phyloP scores from a whole-genome alignment of 2,888 invertebrate species.

The Deroplatys truncata region DNA sequence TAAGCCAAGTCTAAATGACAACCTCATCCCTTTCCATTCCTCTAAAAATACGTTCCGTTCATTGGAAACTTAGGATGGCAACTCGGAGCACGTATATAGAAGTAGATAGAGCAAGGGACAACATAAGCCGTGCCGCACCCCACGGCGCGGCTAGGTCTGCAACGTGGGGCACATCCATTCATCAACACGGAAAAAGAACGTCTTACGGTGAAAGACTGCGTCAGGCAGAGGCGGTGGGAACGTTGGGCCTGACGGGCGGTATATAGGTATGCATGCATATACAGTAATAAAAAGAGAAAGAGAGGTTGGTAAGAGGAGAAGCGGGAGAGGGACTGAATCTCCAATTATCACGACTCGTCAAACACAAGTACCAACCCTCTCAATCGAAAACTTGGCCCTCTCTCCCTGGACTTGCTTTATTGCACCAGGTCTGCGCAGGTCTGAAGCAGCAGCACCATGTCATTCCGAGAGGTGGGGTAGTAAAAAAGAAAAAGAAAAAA shows the following conservation, averaged over 20 bases:
- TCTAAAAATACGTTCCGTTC: neutral
- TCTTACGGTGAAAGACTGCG: neutral
- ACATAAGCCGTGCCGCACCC: neutral
- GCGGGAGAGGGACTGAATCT: slow-evolving; percentile 16
- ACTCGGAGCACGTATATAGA: neutral
- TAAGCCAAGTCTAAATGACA: neutral
- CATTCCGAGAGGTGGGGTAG: neutral
- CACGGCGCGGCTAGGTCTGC: neutral
- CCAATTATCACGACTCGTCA: slow-evolving; percentile 33
- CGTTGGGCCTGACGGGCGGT: neutral
- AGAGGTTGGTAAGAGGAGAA: neutral
- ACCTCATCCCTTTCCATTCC: neutral
- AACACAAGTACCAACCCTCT: slow-evolving; percentile 29
- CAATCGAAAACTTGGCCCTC: slow-evolving; percentile 26
- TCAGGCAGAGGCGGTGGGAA: neutral
- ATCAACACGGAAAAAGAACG: slow-evolving; percentile 11
- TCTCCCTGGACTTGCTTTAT: slow-evolving; percentile 9
- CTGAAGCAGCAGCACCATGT: neutral
- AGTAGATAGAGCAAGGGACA: neutral
- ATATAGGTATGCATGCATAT: neutral
- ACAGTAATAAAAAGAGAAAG: neutral
- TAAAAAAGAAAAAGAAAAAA: neutral
- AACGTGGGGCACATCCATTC: slow-evolving; percentile 13
- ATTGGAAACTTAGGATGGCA: neutral
- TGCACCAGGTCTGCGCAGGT: slow-evolving; percentile 20